Percentiles rank a stretch among this genome's conserved stretches.
These are phyloP conservation scores for Hoplodrina ambigua DNA, from an alignment of 2,888 invertebrate species.

Conservation along the genomic window DNA sequence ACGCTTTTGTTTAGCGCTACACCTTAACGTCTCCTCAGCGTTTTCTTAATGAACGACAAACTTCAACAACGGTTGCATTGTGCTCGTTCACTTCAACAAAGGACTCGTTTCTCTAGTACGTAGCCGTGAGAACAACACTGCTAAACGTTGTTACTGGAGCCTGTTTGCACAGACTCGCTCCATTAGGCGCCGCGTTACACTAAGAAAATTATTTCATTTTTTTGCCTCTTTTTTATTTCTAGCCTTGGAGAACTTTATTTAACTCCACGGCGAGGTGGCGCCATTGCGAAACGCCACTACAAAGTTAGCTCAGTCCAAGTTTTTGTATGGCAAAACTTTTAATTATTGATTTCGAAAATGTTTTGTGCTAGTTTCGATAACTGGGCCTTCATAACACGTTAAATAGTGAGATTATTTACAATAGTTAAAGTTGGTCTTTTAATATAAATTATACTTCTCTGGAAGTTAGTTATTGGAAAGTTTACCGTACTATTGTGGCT, in stretches of 20 bases:
- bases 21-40: constrained; percentile 5
- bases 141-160: constrained; percentile 17
- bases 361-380: constrained; percentile 37
- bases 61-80: constrained; percentile 20
- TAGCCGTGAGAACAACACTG: constrained; percentile 20
- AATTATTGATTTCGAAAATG: constrained; percentile 67
- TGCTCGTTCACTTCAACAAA: constrained; percentile 18
- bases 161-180: constrained; percentile 12
- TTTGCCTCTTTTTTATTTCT: constrained; percentile 3
- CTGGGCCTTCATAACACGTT: constrained; percentile 24
- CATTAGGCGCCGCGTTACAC: constrained; percentile 6
- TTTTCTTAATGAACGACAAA: constrained; percentile 18
- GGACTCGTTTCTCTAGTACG: constrained; percentile 9
- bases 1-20: constrained; percentile 1
- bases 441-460: not conserved
- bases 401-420: constrained; percentile 22
- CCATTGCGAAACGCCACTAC: constrained; percentile 18
- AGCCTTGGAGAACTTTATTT: constrained; percentile 25
- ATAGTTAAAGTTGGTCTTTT: not conserved
- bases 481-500: not conserved
- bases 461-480: not conserved
- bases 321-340: constrained; percentile 67
- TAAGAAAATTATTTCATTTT: constrained; percentile 15
- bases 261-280: constrained; percentile 24
- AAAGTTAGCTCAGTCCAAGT: constrained; percentile 46